These are phyloP conservation scores for Acrobasis consociella DNA, from an alignment of 2,888 invertebrate genomes.

Conservation along the genomic window DNA sequence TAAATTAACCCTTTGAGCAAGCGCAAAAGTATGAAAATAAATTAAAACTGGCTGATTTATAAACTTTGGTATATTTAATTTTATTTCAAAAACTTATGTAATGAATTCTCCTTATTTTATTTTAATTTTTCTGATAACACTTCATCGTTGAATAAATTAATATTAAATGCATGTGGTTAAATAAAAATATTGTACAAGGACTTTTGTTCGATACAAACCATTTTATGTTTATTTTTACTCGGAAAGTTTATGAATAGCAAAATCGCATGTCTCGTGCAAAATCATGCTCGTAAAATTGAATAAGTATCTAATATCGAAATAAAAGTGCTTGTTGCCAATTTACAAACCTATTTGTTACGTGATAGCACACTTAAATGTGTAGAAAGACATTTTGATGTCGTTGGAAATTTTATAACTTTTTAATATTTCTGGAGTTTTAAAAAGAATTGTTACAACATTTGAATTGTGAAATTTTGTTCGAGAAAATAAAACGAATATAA, in stretches of 20 bases:
- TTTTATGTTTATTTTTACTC: slow-evolving; percentile 17
- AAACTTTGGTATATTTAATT: too few species aligned
- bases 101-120: too few species aligned
- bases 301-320: slow-evolving; percentile 22
- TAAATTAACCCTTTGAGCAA: too few species aligned
- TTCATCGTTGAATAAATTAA: neutral
- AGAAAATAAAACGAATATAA: too few species aligned
- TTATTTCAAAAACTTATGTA: too few species aligned
- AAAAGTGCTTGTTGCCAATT: slow-evolving; percentile 22
- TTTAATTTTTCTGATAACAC: slow-evolving; percentile 38
- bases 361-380: neutral
- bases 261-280: slow-evolving; percentile 28
- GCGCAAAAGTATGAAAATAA: too few species aligned
- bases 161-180: neutral
- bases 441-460: too few species aligned
- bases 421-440: too few species aligned
- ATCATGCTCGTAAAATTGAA: slow-evolving; percentile 25
- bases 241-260: slow-evolving; percentile 23
- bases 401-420: too few species aligned
- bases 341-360: slow-evolving; percentile 12
- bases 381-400: neutral
- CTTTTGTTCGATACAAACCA: slow-evolving; percentile 10
- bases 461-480: too few species aligned
- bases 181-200: neutral
- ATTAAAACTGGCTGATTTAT: too few species aligned